Evolutionary conservation across 2,113 vertebrate genomes (phyloP).

Genomic region (Chlamydotis undulata): DNA sequence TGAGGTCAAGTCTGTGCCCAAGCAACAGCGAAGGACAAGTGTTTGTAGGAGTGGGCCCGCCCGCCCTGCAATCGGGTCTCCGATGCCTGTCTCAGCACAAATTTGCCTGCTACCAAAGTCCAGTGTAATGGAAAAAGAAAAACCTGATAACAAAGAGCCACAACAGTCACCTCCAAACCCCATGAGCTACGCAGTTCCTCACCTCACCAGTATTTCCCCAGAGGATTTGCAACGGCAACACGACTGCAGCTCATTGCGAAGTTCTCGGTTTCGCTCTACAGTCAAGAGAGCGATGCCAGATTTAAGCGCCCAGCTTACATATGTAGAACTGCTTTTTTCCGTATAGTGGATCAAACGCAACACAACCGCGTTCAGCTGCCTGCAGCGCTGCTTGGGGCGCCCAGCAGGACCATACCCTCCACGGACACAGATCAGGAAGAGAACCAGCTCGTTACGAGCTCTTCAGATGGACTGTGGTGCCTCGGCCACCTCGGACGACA

Average conservation of each 20-base stretch:
- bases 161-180: background rate
- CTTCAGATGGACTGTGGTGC: background rate
- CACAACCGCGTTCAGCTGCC: background rate
- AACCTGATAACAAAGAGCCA: background rate
- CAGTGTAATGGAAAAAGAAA: background rate
- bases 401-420: background rate
- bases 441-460: rapidly evolving
- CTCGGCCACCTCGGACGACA: rapidly evolving
- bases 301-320: background rate
- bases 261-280: background rate
- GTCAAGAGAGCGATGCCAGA: background rate
- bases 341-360: rapidly evolving
- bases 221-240: background rate
- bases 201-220: background rate
- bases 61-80: background rate
- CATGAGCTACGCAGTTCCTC: background rate
- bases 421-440: too few relatives aligned
- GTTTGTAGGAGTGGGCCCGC: background rate
- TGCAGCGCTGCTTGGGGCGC: too few relatives aligned
- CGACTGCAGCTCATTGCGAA: background rate
- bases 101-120: too few relatives aligned
- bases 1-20: background rate
- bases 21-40: rapidly evolving
- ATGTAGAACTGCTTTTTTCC: background rate
- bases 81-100: background rate